Base-by-base conservation (phyloP, 2,797 vertebrate genomes). In the Mycteria americana region DNA sequence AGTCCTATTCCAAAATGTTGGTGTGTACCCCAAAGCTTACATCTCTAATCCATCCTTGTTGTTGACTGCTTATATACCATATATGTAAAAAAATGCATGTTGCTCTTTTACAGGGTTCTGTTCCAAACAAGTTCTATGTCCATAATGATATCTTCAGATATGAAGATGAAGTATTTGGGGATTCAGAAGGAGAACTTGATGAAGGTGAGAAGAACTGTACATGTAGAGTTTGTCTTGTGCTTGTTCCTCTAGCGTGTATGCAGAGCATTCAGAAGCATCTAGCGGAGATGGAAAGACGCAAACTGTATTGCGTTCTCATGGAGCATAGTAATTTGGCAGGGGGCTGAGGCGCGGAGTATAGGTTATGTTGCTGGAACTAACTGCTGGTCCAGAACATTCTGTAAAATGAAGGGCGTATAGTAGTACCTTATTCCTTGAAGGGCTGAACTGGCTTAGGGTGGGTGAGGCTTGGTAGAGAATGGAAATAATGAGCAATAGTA, bases 121-220 rank as follows among this genome's bases (percentile, higher is more conserved):
- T 99, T 97, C 99, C 99, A 78, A 99, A 99, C 98, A 99, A 99
- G 92, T 99, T 99, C 98, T 99, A 99, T 51, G 99, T 99, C 95
- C 99, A 99, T 97, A 99, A 99, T 81, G 99, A 99, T 97, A 99
- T 99, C 97, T 99, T 99, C 97, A 99, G 99, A 76, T 99, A 99
- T 1, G 99, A 99, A 97, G 99, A 99, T 96, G 99, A 99, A 97
- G 99, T 99, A 28, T 99, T 99, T 97, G 99, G 99, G 93, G 99
- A 99, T 97, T 99, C 99, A 14, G 99, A 99, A 98, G 99, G 99
- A 88, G 99, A 99, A 93, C 98, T 99, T 86, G 99, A 98, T 95
- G 99, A 99, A 98, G 99, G 99, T 99, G 95, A 97, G 95, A 50
- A 94, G 54, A 53, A 43, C 17, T 53, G 33, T 11, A 31, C 7